Evolutionary conservation across 2,888 invertebrate genomes (phyloP).

Genomic region (Parascotia fuliginaria): DNA sequence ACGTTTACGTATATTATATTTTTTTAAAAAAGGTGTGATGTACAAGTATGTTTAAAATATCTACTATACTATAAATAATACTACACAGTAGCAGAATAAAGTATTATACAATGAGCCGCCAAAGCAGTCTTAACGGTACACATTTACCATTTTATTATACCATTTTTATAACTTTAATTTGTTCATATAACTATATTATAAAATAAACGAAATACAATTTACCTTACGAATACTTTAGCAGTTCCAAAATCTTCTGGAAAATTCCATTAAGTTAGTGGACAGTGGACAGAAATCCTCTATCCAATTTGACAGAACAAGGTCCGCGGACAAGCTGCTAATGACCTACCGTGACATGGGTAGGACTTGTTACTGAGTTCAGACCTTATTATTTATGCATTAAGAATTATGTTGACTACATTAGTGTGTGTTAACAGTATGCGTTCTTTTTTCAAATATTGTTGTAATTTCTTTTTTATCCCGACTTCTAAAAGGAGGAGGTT

Average conservation of each 20-base stretch:
- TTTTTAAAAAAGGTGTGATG: no score
- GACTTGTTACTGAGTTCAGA: conserved; percentile 3
- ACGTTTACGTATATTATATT: no score
- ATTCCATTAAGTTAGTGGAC: conserved; percentile 19
- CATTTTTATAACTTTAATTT: no score
- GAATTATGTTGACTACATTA: not conserved
- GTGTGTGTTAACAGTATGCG: not conserved
- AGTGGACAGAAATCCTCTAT: conserved; percentile 19
- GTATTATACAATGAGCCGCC: no score
- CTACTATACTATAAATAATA: no score
- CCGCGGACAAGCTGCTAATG: conserved; percentile 28
- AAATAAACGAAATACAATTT: not conserved
- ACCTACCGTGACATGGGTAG: conserved; percentile 13
- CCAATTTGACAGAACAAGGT: conserved; percentile 21
- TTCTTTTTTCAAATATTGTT: not conserved
- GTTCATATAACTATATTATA: no score
- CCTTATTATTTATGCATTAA: conserved; percentile 13
- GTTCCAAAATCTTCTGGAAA: conserved; percentile 2
- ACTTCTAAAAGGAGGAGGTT: no score
- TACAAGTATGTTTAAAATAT: no score
- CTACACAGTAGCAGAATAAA: no score
- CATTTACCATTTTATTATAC: no score
- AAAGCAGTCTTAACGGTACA: no score
- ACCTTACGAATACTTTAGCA: not conserved
- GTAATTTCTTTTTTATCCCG: no score